Conservation (phyloP, 2,797 vertebrate species). For the Orientallactaga sibirica region DNA sequence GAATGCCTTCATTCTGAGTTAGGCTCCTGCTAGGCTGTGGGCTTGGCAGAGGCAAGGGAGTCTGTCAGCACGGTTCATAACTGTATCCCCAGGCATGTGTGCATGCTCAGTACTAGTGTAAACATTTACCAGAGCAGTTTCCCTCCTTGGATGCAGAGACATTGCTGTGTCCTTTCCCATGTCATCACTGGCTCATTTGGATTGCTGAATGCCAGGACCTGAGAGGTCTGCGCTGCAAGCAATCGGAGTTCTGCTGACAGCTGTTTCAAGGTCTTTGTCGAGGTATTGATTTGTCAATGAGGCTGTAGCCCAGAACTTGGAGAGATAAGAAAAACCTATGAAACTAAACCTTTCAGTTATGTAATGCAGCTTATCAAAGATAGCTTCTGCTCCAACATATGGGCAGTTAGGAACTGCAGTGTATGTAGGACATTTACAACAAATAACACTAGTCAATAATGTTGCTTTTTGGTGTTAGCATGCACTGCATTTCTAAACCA, state of each 20-base stretch:
- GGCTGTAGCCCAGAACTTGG: constrained; percentile 29
- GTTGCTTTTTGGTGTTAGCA: not conserved
- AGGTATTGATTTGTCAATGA: constrained; percentile 10
- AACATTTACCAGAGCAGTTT: not conserved
- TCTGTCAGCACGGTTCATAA: not conserved
- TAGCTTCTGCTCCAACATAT: not conserved
- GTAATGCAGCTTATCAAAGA: rapidly evolving
- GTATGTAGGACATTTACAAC: not conserved
- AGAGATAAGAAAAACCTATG: not conserved
- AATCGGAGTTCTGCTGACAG: not conserved
- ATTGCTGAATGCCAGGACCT: not conserved
- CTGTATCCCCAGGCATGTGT: not conserved
- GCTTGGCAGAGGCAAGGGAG: not conserved
- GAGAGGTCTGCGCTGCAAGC: not conserved
- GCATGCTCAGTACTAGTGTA: not conserved
- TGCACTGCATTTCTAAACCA: not conserved
- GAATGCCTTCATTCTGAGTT: not conserved
- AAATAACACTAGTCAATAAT: not conserved
- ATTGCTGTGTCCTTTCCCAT: not conserved
- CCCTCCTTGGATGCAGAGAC: not conserved
- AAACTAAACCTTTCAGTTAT: not conserved
- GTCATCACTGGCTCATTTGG: not conserved
- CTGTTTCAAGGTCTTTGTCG: constrained; percentile 34
- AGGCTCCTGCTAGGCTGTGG: not conserved
- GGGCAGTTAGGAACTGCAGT: not conserved